These are phyloP conservation scores for Agriopis marginaria DNA, from an alignment of 2,888 invertebrate genomes.

Conservation along the genomic window DNA sequence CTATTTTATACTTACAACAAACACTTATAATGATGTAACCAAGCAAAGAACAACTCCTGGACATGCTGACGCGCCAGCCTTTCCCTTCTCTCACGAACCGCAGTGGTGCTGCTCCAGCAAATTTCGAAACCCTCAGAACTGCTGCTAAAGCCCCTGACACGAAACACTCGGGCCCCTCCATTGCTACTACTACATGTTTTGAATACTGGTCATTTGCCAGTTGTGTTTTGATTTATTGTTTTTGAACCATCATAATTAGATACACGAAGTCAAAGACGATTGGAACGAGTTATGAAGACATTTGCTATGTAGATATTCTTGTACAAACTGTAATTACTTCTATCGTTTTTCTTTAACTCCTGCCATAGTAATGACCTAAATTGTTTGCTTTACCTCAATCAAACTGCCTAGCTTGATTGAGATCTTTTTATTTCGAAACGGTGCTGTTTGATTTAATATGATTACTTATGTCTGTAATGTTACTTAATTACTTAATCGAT, in stretches of 20 bases:
- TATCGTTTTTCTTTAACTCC: background rate
- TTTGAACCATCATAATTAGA: background rate
- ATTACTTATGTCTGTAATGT: background rate
- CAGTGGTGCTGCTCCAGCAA: background rate
- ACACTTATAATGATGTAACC: background rate
- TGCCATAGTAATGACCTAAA: background rate
- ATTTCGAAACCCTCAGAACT: background rate
- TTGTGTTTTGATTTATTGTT: background rate
- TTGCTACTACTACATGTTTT: background rate
- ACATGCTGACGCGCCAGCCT: conserved; percentile 2
- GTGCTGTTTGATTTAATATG: background rate
- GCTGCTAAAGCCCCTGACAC: background rate
- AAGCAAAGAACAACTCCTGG: background rate
- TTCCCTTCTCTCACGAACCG: background rate
- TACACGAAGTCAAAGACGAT: background rate
- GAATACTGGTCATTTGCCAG: background rate
- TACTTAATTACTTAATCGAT: conserved; percentile 1
- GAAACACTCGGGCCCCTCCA: background rate
- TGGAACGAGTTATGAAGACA: background rate
- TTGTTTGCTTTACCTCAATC: background rate
- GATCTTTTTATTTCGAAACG: background rate
- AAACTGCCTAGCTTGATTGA: too few relatives aligned
- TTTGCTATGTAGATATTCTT: background rate
- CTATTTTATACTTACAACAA: background rate
- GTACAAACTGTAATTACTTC: background rate